Evolutionary conservation across 2,888 invertebrate genomes (phyloP).

Genomic region (Brachyopa scutellaris): DNA sequence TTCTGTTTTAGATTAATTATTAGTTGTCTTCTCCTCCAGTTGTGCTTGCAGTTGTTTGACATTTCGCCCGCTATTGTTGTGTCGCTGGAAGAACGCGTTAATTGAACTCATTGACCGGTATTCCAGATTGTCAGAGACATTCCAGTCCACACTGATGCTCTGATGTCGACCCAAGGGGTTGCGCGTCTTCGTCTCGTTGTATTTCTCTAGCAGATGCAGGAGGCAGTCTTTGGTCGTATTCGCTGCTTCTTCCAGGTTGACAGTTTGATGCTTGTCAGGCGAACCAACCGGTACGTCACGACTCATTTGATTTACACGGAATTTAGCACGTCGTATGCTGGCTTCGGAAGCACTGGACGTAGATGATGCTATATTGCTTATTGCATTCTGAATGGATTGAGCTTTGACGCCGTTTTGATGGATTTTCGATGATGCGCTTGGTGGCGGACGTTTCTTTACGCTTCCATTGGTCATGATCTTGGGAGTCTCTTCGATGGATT

Average conservation of each 20-base stretch:
- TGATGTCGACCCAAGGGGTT: slow-evolving; percentile 84
- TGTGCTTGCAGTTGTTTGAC: slow-evolving; percentile 80
- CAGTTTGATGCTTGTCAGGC: slow-evolving; percentile 84
- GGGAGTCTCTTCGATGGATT: slow-evolving; percentile 80
- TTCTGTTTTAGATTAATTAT: slow-evolving; percentile 35
- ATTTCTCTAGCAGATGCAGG: slow-evolving; percentile 88
- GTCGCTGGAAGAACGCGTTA: slow-evolving; percentile 89
- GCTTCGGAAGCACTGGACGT: slow-evolving; percentile 75
- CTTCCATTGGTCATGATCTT: slow-evolving; percentile 75
- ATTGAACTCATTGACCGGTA: slow-evolving; percentile 91
- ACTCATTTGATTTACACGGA: slow-evolving; percentile 86
- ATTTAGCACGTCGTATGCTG: slow-evolving; percentile 84
- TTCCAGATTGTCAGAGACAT: slow-evolving; percentile 87
- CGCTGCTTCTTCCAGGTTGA: slow-evolving; percentile 83
- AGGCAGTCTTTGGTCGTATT: slow-evolving; percentile 90
- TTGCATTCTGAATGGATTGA: slow-evolving; percentile 54
- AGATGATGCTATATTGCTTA: slow-evolving; percentile 34
- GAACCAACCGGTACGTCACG: slow-evolving; percentile 88
- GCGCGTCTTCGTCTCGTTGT: slow-evolving; percentile 84
- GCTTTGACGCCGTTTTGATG: slow-evolving; percentile 58
- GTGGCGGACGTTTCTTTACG: slow-evolving; percentile 22
- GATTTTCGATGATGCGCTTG: slow-evolving; percentile 31
- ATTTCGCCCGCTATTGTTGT: slow-evolving; percentile 81
- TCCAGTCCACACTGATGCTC: slow-evolving; percentile 90
- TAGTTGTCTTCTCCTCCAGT: slow-evolving; percentile 77